Base-by-base conservation (phyloP, 2,113 vertebrate genomes). In the Donacobius atricapilla region DNA sequence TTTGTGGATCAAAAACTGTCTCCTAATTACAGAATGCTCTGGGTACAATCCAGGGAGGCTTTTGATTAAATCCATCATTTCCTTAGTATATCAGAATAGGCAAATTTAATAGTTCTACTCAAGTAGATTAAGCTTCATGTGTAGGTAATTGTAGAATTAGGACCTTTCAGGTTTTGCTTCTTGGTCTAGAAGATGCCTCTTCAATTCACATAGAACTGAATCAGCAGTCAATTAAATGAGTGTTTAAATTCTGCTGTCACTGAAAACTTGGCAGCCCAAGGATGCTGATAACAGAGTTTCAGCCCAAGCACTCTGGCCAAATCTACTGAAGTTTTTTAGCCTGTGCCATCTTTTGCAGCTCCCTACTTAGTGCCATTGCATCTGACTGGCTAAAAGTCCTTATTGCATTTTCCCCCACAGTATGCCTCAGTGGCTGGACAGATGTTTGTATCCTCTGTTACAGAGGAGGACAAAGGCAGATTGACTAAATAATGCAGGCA, bases 181-280 rank as follows among this genome's bases (percentile, higher is more conserved):
- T 80, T 77, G 71, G 70, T 94, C 66, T 66, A 86, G 54, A 47
- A 93, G 80, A 78, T 91, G 58, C 42, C 39, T 90, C 48, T 83
- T 88, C 88, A 85, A 73, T 88, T 91, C 90, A 86, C 68, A 84
- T 13, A 92, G 70, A 87, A 96, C 91, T 94, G 92, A 97, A 78
- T 92, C 90, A 97, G 93, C 92, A 96, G 92, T 96, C 90, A 93
- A 83, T 90, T 56, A 88, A 96, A 94, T 40, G 64, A 86, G 47
- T 87, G 80, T 88, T 93, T 93, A 95, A 96, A 96, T 97, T 96
- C 60, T 92, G 76, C 86, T 94, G 89, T 84, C 77, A 85, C 73
- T 89, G 83, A 87, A 93, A 94, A 45, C 73, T 94, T 94, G 94
- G 91, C 94, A 97, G 87, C 57, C 77, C 87, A 89, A 84, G 56